phyloP scores from a whole-genome alignment of 1,140 invertebrate genomes.

The Propsilocerus akamusi region DNA sequence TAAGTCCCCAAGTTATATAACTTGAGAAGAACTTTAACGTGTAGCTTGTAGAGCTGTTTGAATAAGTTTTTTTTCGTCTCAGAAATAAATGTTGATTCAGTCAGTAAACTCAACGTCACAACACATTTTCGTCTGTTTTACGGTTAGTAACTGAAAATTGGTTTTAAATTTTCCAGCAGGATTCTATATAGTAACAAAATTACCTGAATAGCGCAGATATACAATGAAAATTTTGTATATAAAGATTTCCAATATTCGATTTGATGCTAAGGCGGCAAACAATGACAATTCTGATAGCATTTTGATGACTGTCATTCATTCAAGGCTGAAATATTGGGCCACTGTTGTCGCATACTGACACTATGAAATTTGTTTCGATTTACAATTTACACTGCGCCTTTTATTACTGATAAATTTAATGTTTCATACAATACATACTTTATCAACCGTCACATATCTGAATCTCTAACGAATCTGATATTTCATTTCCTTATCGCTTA shows the following conservation, averaged over 20 bases:
- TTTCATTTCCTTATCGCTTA: too few species aligned
- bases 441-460: too few species aligned
- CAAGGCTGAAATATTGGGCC: slow-evolving; percentile 63
- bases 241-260: slow-evolving; percentile 14
- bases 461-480: too few species aligned
- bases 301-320: slow-evolving; percentile 46
- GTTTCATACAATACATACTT: too few species aligned
- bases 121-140: neutral
- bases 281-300: slow-evolving; percentile 49
- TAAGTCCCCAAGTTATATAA: slow-evolving; percentile 41
- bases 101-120: slow-evolving; percentile 4
- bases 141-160: too few species aligned
- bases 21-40: slow-evolving; percentile 62
- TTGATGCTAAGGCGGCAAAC: slow-evolving; percentile 22
- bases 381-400: too few species aligned
- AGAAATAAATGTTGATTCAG: slow-evolving; percentile 16
- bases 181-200: slow-evolving; percentile 4
- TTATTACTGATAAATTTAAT: too few species aligned
- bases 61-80: slow-evolving; percentile 35
- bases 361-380: slow-evolving; percentile 36
- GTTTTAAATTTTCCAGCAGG: too few species aligned
- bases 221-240: slow-evolving; percentile 40
- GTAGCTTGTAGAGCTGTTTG: slow-evolving; percentile 41
- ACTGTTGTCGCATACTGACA: slow-evolving; percentile 64
- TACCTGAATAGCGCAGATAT: slow-evolving; percentile 76